Evolutionary conservation across 2,113 vertebrate genomes (phyloP).

Genomic region (Scortum barcoo): DNA sequence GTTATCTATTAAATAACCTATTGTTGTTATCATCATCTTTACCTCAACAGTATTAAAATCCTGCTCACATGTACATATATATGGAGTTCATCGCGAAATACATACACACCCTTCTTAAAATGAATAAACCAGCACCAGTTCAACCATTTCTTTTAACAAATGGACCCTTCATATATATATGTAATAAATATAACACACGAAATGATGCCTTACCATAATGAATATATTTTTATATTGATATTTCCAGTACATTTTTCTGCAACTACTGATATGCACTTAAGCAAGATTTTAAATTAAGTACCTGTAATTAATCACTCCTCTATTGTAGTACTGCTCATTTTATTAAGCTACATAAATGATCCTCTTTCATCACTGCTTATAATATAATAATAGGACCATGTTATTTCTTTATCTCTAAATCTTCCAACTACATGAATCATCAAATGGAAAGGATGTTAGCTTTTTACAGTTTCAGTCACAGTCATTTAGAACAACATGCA

Average conservation of each 20-base stretch:
- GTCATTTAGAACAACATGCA: no score
- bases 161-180: no score
- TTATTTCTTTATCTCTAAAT: not conserved
- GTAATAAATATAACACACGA: no score
- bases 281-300: not conserved
- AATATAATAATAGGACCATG: not conserved
- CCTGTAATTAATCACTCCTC: not conserved
- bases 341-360: not conserved
- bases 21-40: not conserved
- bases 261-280: no score
- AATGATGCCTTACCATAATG: no score
- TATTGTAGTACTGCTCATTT: not conserved
- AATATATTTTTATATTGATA: no score
- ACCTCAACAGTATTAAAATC: not conserved
- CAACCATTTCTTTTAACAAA: no score
- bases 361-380: not conserved
- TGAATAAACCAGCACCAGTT: no score
- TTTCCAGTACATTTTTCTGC: no score
- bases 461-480: no score
- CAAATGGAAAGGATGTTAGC: not conserved
- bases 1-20: not conserved
- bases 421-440: not conserved
- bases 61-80: not conserved
- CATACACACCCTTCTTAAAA: no score
- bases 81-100: no score